These are phyloP conservation scores for Thecophora atra DNA, from an alignment of 2,888 invertebrate genomes.

Conservation along the genomic window DNA sequence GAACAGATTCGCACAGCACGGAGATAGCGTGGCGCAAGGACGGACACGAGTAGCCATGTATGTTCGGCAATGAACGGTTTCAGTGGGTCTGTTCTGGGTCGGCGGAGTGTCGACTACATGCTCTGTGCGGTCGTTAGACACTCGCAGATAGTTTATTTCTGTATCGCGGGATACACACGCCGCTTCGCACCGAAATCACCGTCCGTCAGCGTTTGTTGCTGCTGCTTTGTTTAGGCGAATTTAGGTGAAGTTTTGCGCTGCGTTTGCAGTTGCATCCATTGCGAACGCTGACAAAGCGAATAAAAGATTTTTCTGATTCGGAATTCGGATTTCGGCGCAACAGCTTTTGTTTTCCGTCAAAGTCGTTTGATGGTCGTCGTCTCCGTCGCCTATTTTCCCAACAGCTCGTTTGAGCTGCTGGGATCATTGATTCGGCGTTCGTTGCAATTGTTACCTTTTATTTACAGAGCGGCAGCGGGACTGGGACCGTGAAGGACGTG, in stretches of 20 bases:
- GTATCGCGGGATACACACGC: not conserved
- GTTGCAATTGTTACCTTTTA: not conserved
- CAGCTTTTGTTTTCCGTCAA: not conserved
- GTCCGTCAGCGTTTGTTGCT: too few relatives aligned
- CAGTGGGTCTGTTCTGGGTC: conserved; percentile 35
- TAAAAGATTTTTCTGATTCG: not conserved
- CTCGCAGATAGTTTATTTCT: not conserved
- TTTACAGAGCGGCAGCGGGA: not conserved
- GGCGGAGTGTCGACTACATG: conserved; percentile 15
- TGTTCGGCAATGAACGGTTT: conserved; percentile 56
- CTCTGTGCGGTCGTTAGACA: not conserved
- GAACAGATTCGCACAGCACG: conserved; percentile 9
- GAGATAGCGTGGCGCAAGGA: not conserved
- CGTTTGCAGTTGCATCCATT: not conserved
- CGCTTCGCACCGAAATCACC: conserved; percentile 25
- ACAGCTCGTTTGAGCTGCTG: not conserved
- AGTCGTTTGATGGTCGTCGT: not conserved
- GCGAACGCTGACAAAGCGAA: not conserved
- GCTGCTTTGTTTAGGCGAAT: conserved; percentile 1
- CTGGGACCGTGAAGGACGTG: too few relatives aligned
- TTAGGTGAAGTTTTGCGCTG: conserved; percentile 29
- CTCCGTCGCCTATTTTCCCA: not conserved
- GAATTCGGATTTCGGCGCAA: not conserved
- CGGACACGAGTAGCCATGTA: not conserved
- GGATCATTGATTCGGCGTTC: not conserved